Conservation (phyloP, 1,140 invertebrate species). For the Calliphora vicina region DNA sequence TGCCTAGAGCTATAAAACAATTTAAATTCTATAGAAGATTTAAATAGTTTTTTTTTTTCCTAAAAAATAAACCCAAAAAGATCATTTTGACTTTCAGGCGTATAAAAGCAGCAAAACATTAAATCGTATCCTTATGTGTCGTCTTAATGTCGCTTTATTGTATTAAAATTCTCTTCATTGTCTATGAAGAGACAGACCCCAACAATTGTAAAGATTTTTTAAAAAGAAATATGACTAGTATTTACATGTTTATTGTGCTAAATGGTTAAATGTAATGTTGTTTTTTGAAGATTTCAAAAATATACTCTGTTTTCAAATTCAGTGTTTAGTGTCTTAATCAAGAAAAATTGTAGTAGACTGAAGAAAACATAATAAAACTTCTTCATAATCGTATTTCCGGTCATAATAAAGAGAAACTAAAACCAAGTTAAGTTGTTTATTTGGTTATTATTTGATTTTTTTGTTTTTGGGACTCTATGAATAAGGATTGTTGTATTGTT, state of each 20-base stretch:
- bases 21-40: neutral
- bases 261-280: neutral
- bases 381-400: constrained; percentile 10
- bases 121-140: neutral
- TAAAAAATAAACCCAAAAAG: constrained; percentile 21
- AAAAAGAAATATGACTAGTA: neutral
- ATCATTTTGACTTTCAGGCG: constrained; percentile 16
- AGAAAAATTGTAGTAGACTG: too few species aligned
- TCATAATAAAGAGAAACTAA: neutral
- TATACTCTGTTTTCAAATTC: neutral
- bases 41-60: constrained; percentile 4
- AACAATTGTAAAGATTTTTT: neutral
- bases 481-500: too few species aligned
- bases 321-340: neutral
- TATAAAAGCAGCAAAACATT: too few species aligned
- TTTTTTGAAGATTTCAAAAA: neutral
- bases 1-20: neutral
- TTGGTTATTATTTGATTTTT: too few species aligned
- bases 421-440: neutral
- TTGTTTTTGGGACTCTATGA: too few species aligned
- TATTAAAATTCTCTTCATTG: too few species aligned
- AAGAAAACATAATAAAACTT: neutral
- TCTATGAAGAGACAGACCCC: too few species aligned
- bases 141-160: constrained; percentile 21
- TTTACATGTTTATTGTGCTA: neutral